Evolutionary conservation across 1,140 invertebrate genomes (phyloP).

Genomic region (Calliphora vicina): DNA sequence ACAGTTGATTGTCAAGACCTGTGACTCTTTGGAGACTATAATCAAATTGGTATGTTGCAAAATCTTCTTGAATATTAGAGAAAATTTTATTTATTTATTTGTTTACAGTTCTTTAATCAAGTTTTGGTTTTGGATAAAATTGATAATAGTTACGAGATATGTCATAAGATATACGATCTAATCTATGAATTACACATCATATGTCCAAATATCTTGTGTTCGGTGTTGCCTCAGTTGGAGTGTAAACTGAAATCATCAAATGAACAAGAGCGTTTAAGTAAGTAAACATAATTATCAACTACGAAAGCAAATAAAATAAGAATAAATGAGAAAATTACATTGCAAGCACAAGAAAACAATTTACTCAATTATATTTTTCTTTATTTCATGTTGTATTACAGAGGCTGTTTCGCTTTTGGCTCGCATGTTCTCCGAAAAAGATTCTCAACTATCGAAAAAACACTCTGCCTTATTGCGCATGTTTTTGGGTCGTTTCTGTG

Average conservation of each 20-base stretch:
- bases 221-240: constrained; percentile 93
- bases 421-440: constrained; percentile 96
- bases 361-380: not conserved
- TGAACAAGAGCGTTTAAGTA: constrained; percentile 81
- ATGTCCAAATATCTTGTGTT: constrained; percentile 84
- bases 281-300: not conserved
- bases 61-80: not conserved
- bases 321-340: no score
- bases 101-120: constrained; percentile 91
- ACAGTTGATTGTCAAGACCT: constrained; percentile 89
- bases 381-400: no score
- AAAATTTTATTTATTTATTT: not conserved
- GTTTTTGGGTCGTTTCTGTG: constrained; percentile 93
- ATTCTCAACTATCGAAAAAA: constrained; percentile 86
- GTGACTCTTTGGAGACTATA: constrained; percentile 91
- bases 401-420: constrained; percentile 88
- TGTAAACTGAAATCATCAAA: constrained; percentile 90
- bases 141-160: constrained; percentile 81
- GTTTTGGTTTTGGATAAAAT: constrained; percentile 91
- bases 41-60: constrained; percentile 83
- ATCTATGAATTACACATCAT: constrained; percentile 97
- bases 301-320: not conserved
- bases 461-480: constrained; percentile 86
- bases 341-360: no score
- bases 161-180: constrained; percentile 90